Evolutionary conservation across 2,888 invertebrate genomes (phyloP), one percentile per base, ranked within the genome.

Genomic region (Pogonocherus hispidulus): DNA sequence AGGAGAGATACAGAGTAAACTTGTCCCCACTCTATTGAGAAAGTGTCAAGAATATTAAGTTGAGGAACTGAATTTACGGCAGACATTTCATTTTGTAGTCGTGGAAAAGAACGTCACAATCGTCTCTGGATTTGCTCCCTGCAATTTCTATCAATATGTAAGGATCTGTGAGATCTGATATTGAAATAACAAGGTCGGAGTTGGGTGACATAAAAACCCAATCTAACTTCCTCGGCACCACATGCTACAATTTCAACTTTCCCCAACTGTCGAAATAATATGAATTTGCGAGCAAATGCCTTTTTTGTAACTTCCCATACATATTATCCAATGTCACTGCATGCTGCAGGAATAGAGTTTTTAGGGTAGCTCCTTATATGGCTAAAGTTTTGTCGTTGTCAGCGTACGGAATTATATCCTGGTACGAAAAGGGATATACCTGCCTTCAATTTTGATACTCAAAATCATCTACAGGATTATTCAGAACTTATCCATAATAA

Each of bases 131-230:
- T 76, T 73, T 77, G 71, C 76, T 73, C 72, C 71, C 67, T 78
- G 78, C 80, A 76, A 77, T 79, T 79, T 79, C 78, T 79, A 82
- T 81, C 82, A 80, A 82, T 82, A 81, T 80, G 79, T 79, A 78
- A 77, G 77, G 79, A 79, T 77, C 76, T 76, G 73, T 35, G 73
- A 75, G 77, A 80, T 80, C 76, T 77, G 79, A 82, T 82, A 82
- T 82, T 81, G 81, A 81, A 82, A 81, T 81, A 80, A 82, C 80
- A 79, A 78, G 80, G 78, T 77, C 75, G 73, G 75, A 64, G 44
- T 73, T 72, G 75, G 74, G 66, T 78, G 79, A 79, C 79, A 79
- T 78, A 81, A 78, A 81, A 82, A 81, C 78, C 78, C 80, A 81
- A 82, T 82, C 80, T 80, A 82, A 82, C 76, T 82, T 80, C 74